Conservation (phyloP, 2,888 invertebrate species). For the Netelia melanura region DNA sequence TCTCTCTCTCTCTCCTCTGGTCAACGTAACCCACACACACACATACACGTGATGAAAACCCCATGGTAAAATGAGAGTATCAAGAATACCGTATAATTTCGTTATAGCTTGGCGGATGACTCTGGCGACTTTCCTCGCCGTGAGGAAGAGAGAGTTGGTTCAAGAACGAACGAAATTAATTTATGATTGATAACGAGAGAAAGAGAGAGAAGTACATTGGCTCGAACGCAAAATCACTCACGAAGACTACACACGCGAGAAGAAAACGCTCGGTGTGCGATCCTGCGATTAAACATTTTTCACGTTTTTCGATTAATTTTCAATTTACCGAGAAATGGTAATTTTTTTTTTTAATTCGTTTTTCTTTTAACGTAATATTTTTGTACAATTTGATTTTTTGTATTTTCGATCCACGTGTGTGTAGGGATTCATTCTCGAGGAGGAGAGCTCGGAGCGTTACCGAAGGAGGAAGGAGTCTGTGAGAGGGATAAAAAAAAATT, state of each 20-base stretch:
- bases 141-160: not conserved
- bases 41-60: slow-evolving; percentile 31
- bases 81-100: slow-evolving; percentile 70
- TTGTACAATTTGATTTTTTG: not conserved
- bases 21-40: not conserved
- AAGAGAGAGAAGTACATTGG: not conserved
- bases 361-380: not conserved
- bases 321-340: not conserved
- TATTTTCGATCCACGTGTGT: not conserved
- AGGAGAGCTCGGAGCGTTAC: not conserved
- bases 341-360: not conserved
- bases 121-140: slow-evolving; percentile 9
- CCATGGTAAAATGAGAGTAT: slow-evolving; percentile 51
- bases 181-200: slow-evolving; percentile 65
- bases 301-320: not conserved
- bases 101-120: slow-evolving; percentile 60
- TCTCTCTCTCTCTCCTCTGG: not conserved
- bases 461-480: not conserved
- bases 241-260: not conserved
- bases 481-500: slow-evolving; percentile 20
- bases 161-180: slow-evolving; percentile 57
- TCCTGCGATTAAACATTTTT: not conserved
- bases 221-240: not conserved
- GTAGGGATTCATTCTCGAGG: no score
- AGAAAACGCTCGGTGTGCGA: not conserved